phyloP scores from a whole-genome alignment of 2,113 vertebrate genomes.

The Antechinus flavipes region DNA sequence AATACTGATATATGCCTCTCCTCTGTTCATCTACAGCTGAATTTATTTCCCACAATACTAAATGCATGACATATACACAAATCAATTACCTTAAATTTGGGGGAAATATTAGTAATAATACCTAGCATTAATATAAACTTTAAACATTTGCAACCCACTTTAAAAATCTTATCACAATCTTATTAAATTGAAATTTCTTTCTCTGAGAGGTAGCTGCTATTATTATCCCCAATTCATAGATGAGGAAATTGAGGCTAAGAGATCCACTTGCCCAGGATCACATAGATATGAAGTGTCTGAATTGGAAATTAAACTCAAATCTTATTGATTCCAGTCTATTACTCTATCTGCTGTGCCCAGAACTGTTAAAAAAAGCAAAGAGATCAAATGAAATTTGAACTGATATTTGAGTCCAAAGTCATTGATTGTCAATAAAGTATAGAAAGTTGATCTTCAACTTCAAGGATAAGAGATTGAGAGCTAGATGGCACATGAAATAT shows the following conservation, averaged over 20 bases:
- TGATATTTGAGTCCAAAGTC: not conserved
- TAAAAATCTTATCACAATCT: not conserved
- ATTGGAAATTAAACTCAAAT: not conserved
- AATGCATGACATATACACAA: not conserved
- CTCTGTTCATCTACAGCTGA: not conserved
- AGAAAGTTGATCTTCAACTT: not conserved
- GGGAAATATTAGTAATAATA: not conserved
- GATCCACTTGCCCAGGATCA: not conserved
- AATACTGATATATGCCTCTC: not conserved
- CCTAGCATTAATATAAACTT: not conserved
- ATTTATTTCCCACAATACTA: not conserved
- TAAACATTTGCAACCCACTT: not conserved
- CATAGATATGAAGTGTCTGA: not conserved
- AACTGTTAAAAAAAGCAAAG: not conserved
- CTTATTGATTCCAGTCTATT: not conserved
- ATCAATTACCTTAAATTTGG: not conserved
- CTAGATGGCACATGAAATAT: not conserved
- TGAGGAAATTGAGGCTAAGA: not conserved
- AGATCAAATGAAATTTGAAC: not conserved
- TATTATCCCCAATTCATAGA: not conserved
- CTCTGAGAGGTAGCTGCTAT: not conserved
- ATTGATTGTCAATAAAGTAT: not conserved
- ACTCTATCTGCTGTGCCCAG: not conserved
- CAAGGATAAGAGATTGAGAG: not conserved
- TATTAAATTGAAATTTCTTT: too few species aligned